Evolutionary conservation across 2,888 invertebrate species (phyloP), one percentile per base, ranked within the genome.

Genomic region (Agrochola lota): DNA sequence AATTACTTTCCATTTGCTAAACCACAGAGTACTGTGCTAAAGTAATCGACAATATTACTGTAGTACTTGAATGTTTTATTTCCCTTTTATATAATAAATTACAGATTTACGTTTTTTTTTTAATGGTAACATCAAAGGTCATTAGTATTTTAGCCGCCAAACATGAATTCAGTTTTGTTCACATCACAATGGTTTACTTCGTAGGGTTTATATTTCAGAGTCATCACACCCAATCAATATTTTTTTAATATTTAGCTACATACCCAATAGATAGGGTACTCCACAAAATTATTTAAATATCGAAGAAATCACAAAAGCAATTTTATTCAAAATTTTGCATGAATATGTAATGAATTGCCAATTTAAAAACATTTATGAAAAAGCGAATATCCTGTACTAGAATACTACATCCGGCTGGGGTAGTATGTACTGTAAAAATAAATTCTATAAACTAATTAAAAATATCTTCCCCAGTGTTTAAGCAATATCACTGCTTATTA

Each of bases 121-220:
- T 7, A 55, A 23, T 57, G 63, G 72, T 70, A 78, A 69, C 63
- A 55, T 57, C 59, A 40, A 43, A 46, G 74, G 74, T 79, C 74
- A 79, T 69, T 52, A 60, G 59, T 68, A 63, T 57, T 66, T 66
- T 57, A n/a, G 66, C 68, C 83, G 83, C 66, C 62, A 80, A 71
- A 66, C 49, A 57, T 55, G n/a, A 83, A 84, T 55, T 63, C n/a
- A 26, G 30, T 60, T 72, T 66, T 71, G 62, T 6, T 60, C 4
- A 74, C 49, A 30, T 71, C 26, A 15, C 20, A 63, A 23, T 20
- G 23, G 20, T 52, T n/a, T 55, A 46, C 4, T 30, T 30, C 30
- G 30, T 30, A 30, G 30, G 23, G 20, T 52, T n/a, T 55, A 35
- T 7, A 57, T 17, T 63, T 35, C n/a, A 11, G 17, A 74, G 23